Conservation (phyloP, 2,113 vertebrate genomes). For the Oceanites oceanicus region DNA sequence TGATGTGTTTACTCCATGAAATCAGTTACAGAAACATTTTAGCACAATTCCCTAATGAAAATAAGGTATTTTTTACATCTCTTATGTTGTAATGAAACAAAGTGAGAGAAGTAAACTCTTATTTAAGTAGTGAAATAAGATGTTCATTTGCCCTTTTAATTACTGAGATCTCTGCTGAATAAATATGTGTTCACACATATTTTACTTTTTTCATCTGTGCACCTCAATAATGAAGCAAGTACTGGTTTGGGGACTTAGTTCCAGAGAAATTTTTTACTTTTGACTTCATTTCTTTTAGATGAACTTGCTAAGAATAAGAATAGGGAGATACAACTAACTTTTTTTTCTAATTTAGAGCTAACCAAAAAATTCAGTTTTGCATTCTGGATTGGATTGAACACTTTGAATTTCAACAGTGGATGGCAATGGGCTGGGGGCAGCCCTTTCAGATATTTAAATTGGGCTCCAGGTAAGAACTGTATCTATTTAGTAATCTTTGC, state of each 20-base stretch:
- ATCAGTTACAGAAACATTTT: neutral
- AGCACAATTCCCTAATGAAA: neutral
- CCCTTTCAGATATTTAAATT: constrained; percentile 92
- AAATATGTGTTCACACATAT: neutral
- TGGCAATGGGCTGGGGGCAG: constrained; percentile 88
- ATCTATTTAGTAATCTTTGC: neutral
- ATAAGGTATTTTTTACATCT: neutral
- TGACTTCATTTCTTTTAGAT: neutral
- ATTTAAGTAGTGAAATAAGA: neutral
- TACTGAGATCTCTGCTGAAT: neutral
- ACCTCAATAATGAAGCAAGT: neutral
- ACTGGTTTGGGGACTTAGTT: neutral
- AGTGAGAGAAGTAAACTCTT: neutral
- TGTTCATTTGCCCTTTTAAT: neutral
- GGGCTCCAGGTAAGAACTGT: constrained; percentile 83
- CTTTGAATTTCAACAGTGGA: constrained; percentile 82
- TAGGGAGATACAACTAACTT: neutral
- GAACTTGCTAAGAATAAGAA: neutral
- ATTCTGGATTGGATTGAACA: constrained; percentile 90
- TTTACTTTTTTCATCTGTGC: neutral
- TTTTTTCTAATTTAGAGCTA: constrained; percentile 71
- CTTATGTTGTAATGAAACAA: neutral
- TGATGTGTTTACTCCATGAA: neutral
- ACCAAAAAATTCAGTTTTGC: constrained; percentile 38
- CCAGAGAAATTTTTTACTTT: neutral